A percentile compares a stretch with the other conserved stretches of the same genome.
phyloP scores from a whole-genome alignment of 2,888 invertebrate genomes.

The Anoplius nigerrimus region DNA sequence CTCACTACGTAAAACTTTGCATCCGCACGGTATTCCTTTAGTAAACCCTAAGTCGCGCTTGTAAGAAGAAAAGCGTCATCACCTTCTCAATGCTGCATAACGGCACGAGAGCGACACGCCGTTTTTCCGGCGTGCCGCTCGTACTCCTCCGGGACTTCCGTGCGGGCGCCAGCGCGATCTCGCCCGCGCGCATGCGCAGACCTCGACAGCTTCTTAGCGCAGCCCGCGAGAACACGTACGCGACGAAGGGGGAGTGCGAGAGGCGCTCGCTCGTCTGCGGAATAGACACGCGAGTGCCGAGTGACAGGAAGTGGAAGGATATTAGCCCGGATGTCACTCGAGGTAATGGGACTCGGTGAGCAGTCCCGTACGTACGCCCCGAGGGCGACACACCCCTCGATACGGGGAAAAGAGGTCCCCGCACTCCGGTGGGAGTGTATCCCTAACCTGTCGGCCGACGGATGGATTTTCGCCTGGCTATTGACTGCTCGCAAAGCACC shows the following conservation, averaged over 20 bases:
- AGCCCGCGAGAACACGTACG: conserved; percentile 8
- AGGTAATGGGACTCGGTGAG: conserved; percentile 52
- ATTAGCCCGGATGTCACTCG: conserved; percentile 68
- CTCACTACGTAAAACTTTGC: too few species aligned
- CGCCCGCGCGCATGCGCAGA: too few species aligned
- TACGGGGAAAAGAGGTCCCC: conserved; percentile 36
- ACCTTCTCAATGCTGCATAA: too few species aligned
- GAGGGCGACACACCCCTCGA: conserved; percentile 45
- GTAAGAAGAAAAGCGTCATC: too few species aligned
- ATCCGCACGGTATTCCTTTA: too few species aligned
- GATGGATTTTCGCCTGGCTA: conserved; percentile 33
- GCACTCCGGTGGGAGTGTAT: conserved; percentile 17
- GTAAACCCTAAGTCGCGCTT: too few species aligned
- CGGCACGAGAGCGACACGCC: too few species aligned
- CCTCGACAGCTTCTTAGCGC: too few species aligned
- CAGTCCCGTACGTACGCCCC: conserved; percentile 39
- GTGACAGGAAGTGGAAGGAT: conserved; percentile 68
- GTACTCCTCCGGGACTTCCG: too few species aligned
- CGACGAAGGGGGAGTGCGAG: background rate
- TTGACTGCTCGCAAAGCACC: too few species aligned
- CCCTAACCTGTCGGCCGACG: conserved; percentile 14
- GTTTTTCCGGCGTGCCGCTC: too few species aligned
- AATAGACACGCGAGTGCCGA: conserved; percentile 55
- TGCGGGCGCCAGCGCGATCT: too few species aligned
- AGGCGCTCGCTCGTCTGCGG: conserved; percentile 11